phyloP scores from a whole-genome alignment of 2,113 vertebrate species.

The Pristiophorus japonicus region DNA sequence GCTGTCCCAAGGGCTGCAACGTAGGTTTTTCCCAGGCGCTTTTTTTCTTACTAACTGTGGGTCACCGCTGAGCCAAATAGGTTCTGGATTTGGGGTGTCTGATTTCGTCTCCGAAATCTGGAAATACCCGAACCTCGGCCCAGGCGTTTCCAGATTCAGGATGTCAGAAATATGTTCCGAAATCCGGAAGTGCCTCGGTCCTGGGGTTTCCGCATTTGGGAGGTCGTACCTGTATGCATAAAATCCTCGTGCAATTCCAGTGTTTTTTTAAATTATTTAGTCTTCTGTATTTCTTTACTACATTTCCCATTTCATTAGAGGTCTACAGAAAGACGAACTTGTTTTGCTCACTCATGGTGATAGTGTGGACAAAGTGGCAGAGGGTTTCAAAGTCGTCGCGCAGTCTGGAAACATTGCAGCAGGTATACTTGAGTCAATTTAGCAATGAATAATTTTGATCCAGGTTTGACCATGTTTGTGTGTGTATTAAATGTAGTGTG shows the following conservation, averaged over 20 bases:
- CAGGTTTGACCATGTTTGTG: neutral
- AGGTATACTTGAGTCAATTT: conserved; percentile 56
- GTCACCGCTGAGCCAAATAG: too few relatives aligned
- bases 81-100: too few relatives aligned
- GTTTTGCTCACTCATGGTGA: conserved; percentile 94
- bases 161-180: too few relatives aligned
- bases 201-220: too few relatives aligned
- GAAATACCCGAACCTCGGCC: too few relatives aligned
- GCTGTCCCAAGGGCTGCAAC: too few relatives aligned
- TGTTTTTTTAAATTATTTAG: neutral
- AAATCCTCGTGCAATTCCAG: neutral
- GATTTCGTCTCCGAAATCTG: too few relatives aligned
- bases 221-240: too few relatives aligned
- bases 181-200: too few relatives aligned
- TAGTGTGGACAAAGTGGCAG: conserved; percentile 96
- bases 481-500: neutral
- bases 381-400: conserved; percentile 95
- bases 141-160: too few relatives aligned
- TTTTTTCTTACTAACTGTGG: too few relatives aligned
- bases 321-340: conserved; percentile 92
- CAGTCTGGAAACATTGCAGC: conserved; percentile 92
- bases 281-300: conserved; percentile 29
- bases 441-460: neutral
- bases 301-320: conserved; percentile 58
- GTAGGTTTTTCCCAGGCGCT: too few relatives aligned